These are phyloP conservation scores for Achlya flavicornis DNA, from an alignment of 2,888 invertebrate genomes.

Conservation along the genomic window DNA sequence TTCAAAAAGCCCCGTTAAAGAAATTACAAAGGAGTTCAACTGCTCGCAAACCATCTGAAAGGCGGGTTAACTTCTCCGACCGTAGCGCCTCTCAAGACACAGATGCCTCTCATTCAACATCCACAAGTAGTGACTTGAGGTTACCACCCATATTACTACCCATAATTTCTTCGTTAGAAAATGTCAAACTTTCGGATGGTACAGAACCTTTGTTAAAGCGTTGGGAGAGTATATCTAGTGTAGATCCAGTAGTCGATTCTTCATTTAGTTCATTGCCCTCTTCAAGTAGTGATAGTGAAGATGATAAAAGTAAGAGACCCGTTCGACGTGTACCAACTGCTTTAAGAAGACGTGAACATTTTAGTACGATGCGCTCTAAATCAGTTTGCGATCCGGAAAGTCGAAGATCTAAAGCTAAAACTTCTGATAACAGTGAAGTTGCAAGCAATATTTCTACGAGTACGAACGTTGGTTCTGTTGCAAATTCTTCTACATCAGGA, in stretches of 20 bases:
- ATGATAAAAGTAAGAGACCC: slow-evolving; percentile 66
- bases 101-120: slow-evolving; percentile 84
- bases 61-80: slow-evolving; percentile 80
- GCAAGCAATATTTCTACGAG: slow-evolving; percentile 74
- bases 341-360: slow-evolving; percentile 68
- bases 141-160: slow-evolving; percentile 89
- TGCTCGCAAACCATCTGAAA: slow-evolving; percentile 71
- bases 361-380: slow-evolving; percentile 72
- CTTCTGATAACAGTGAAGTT: slow-evolving; percentile 72
- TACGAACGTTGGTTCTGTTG: slow-evolving; percentile 71
- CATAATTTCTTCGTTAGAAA: slow-evolving; percentile 86
- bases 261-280: slow-evolving; percentile 85
- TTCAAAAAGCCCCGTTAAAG: slow-evolving; percentile 47
- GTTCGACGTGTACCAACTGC: slow-evolving; percentile 72
- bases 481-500: slow-evolving; percentile 77
- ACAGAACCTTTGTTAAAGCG: slow-evolving; percentile 74
- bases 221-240: slow-evolving; percentile 87
- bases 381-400: slow-evolving; percentile 80
- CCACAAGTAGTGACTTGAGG: slow-evolving; percentile 85
- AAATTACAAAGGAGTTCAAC: slow-evolving; percentile 78
- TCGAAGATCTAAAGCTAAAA: slow-evolving; percentile 59
- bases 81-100: slow-evolving; percentile 85
- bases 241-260: slow-evolving; percentile 88
- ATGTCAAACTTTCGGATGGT: slow-evolving; percentile 70
- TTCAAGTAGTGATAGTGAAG: slow-evolving; percentile 77